Base-by-base conservation (phyloP, 2,113 vertebrate species). In the Toxotes chatareus region DNA sequence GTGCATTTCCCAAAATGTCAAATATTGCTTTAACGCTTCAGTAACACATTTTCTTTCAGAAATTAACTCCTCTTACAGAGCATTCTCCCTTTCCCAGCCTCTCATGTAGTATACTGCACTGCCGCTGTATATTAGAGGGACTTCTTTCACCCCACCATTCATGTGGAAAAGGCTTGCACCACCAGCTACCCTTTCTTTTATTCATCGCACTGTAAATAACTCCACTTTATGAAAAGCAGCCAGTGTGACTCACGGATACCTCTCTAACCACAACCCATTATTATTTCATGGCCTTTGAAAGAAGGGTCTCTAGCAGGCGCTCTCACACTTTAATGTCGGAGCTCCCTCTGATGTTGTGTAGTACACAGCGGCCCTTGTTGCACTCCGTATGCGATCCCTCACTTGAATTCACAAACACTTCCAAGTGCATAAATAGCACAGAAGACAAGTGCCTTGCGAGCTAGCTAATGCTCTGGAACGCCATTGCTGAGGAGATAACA, bases 261-360 rank as follows among this genome's bases (percentile, higher is more conserved):
- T 93, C 93, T 93, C 93, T 94, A 95, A 94, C 94, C 94, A 94
- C 94, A 94, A 94, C 79, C 92, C 94, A 94, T 95, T 95, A 95
- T 95, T 95, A 95, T 95, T 95, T 94, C 94, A 95, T 95, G 93
- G 94, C 91, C 93, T 95, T 95, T 94, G 94, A 95, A 94, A 95
- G 93, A 92, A 88, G 93, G 92, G 93, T 93, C 93, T 94, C 89
- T 88, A 87, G 91, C 92, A 80, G 88, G 82, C 87, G 76, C 89
- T 88, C 91, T 85, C 88, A 75, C 92, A 91, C 94, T 95, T 93
- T 92, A 93, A 93, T 94, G 95, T 87, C 86, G 90, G 89, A 79
- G 92, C 92, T 90, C 90, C 85, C 91, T 95, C 93, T 95, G 94
- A 94, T 95, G 95, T 94, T 96, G 94, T 93, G 94, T 93, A 92